These are phyloP conservation scores for Zoroaster sp. DNA, from an alignment of 53 echinoderm and acorn worm genomes.

Conservation along the genomic window DNA sequence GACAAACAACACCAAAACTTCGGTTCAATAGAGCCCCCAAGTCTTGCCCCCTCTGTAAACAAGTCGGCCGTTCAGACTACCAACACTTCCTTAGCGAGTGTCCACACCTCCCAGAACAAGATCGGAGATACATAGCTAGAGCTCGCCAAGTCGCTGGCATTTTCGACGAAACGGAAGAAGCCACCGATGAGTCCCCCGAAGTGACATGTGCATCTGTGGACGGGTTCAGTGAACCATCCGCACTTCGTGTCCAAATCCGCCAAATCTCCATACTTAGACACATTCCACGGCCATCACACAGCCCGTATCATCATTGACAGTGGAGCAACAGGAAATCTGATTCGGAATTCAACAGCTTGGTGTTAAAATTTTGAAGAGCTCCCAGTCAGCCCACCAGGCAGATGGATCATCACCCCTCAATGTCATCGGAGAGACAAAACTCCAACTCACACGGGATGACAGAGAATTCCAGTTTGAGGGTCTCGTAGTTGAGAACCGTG, in stretches of 20 bases:
- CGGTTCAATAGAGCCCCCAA: background rate
- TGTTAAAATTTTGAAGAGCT: conserved; percentile 10
- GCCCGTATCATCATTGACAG: conserved; percentile 54
- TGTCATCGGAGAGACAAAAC: background rate
- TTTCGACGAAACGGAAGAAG: background rate
- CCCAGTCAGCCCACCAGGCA: no score
- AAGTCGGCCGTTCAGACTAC: background rate
- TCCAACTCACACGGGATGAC: background rate
- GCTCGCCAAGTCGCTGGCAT: conserved; percentile 7
- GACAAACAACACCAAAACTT: background rate
- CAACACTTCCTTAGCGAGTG: background rate
- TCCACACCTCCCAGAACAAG: background rate
- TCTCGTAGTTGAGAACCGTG: no score
- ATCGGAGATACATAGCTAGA: conserved; percentile 13
- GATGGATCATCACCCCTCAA: no score
- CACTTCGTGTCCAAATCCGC: conserved; percentile 31
- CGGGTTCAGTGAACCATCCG: background rate
- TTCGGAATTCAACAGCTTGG: conserved; percentile 29
- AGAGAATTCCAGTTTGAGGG: background rate
- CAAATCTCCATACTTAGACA: conserved; percentile 5
- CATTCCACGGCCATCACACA: conserved; percentile 29
- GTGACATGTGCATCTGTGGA: background rate
- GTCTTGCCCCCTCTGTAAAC: conserved; percentile 34
- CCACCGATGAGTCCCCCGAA: background rate
- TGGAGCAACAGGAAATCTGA: conserved; percentile 67